Conservation (phyloP, 2,797 vertebrate species). For the Lagodon rhomboides region DNA sequence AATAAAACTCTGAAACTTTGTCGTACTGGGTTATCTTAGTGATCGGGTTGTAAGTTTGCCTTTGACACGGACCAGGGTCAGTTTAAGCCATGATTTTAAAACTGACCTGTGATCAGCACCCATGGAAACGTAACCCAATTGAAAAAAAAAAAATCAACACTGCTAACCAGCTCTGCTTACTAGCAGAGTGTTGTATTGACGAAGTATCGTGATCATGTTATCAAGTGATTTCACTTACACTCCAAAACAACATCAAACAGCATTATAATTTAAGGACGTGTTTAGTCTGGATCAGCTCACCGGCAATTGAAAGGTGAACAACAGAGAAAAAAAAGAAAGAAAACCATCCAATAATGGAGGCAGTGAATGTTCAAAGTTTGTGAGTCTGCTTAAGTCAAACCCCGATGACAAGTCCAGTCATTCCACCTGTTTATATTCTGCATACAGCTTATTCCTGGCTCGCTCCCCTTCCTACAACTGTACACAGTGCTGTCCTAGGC, state of each 20-base stretch:
- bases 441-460: slow-evolving; percentile 84
- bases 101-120: slow-evolving; percentile 20
- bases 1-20: slow-evolving; percentile 49
- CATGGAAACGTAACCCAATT: slow-evolving; percentile 29
- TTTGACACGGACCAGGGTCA: slow-evolving; percentile 6
- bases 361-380: slow-evolving; percentile 71
- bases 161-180: slow-evolving; percentile 54
- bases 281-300: slow-evolving; percentile 63
- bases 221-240: slow-evolving; percentile 63
- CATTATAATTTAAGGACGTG: slow-evolving; percentile 76
- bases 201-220: slow-evolving; percentile 58
- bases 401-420: slow-evolving; percentile 60
- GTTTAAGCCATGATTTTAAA: slow-evolving; percentile 11
- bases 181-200: slow-evolving; percentile 58
- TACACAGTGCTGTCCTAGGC: slow-evolving; percentile 66
- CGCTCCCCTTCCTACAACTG: slow-evolving; percentile 63
- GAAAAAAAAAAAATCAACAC: slow-evolving; percentile 48
- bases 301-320: slow-evolving; percentile 47
- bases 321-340: slow-evolving; percentile 17
- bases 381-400: slow-evolving; percentile 61
- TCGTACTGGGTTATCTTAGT: slow-evolving; percentile 31
- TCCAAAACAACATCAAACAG: slow-evolving; percentile 66
- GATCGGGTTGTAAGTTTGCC: slow-evolving; percentile 32
- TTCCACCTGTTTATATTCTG: slow-evolving; percentile 70
- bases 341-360: slow-evolving; percentile 51